phyloP scores from a whole-genome alignment of 2,888 invertebrate genomes.

The Noctua janthe region DNA sequence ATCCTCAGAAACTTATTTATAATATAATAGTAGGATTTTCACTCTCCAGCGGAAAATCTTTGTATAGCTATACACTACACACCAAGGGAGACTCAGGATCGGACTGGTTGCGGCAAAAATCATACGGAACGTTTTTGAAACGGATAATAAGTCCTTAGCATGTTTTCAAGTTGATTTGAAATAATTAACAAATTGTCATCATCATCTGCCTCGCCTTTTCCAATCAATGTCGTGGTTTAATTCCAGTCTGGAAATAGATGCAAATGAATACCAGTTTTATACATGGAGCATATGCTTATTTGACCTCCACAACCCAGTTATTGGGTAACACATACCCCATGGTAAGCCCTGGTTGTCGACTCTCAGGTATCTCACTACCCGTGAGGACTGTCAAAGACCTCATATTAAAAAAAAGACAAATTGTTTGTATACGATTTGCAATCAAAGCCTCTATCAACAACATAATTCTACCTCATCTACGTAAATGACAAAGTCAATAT shows the following conservation, averaged over 20 bases:
- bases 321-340: neutral
- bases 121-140: neutral
- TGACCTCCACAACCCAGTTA: neutral
- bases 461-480: neutral
- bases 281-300: neutral
- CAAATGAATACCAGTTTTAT: neutral
- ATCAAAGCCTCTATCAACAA: neutral
- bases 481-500: slow-evolving; percentile 6
- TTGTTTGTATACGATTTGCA: neutral
- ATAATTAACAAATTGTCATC: neutral
- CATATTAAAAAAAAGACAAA: neutral
- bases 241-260: neutral
- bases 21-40: neutral
- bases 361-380: neutral
- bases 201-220: neutral
- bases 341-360: neutral
- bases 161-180: neutral
- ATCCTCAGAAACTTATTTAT: no score
- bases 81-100: neutral
- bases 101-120: neutral
- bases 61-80: neutral
- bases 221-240: neutral
- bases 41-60: neutral
- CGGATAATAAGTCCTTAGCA: neutral
- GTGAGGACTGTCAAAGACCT: neutral